Conservation (phyloP, 2,888 invertebrate species). For the Scaptomyza parva region DNA sequence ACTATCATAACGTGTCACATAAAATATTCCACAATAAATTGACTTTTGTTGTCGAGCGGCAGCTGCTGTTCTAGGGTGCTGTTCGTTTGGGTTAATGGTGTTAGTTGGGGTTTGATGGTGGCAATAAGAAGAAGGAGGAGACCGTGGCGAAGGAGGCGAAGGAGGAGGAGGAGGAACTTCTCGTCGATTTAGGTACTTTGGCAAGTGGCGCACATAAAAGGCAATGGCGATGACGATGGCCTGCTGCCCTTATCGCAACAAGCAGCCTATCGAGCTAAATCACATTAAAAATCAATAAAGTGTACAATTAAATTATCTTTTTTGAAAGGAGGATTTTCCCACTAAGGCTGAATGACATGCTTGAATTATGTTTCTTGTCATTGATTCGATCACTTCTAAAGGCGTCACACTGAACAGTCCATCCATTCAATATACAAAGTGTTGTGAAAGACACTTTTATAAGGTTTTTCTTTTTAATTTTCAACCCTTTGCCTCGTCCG, state of each 20-base stretch:
- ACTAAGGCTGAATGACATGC: constrained; percentile 16
- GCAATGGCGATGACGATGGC: constrained; percentile 40
- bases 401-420: not conserved
- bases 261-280: constrained; percentile 60
- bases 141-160: too few relatives aligned
- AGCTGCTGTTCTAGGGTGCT: constrained; percentile 16
- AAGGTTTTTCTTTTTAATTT: not conserved
- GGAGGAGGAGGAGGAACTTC: not conserved
- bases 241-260: constrained; percentile 58
- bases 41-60: constrained; percentile 67
- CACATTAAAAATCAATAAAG: constrained; percentile 79
- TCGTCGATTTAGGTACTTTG: constrained; percentile 46
- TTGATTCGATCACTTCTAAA: not conserved
- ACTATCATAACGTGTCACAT: constrained; percentile 79
- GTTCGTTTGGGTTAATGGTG: constrained; percentile 11
- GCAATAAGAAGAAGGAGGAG: too few relatives aligned
- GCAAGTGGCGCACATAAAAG: constrained; percentile 72
- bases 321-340: constrained; percentile 35
- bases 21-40: constrained; percentile 80
- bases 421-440: not conserved
- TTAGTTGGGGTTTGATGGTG: not conserved
- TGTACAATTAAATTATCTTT: constrained; percentile 73
- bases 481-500: not conserved
- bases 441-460: not conserved
- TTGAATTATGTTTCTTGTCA: constrained; percentile 8